These are phyloP conservation scores for Choloepus hoffmanni DNA, from an alignment of 2,113 vertebrate species.

Conservation along the genomic window DNA sequence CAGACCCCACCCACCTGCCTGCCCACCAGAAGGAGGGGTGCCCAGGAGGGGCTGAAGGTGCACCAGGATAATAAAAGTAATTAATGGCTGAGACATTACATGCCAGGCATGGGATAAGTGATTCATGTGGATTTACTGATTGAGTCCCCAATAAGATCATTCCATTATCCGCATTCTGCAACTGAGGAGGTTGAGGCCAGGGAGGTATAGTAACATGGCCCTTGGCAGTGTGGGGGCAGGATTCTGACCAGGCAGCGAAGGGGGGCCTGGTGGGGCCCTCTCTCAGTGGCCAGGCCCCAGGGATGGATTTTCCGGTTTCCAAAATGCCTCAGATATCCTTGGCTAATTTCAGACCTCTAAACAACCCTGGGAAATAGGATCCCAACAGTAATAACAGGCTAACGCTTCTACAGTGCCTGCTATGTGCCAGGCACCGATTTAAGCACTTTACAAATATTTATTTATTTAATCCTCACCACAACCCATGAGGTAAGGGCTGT, in stretches of 20 bases:
- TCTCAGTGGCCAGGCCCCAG: not conserved
- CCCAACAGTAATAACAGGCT: not conserved
- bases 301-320: not conserved
- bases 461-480: constrained; percentile 48
- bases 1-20: not conserved
- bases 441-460: constrained; percentile 52
- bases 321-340: not conserved
- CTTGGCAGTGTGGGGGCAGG: not conserved
- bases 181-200: not conserved
- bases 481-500: not conserved
- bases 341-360: not conserved
- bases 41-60: not conserved
- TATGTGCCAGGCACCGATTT: not conserved
- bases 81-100: not conserved
- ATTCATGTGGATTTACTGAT: not conserved
- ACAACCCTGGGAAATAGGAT: not conserved
- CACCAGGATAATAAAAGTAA: not conserved
- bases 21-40: not conserved
- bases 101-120: not conserved
- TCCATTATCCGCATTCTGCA: not conserved
- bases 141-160: not conserved
- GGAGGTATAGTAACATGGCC: not conserved
- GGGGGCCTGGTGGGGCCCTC: not conserved
- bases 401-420: not conserved
- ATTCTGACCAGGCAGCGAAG: not conserved